A percentile compares a stretch with the other conserved stretches of the same genome.
These are phyloP conservation scores for Lepilemur septentrionalis DNA, from an alignment of 2,797 vertebrate genomes.

Conservation along the genomic window DNA sequence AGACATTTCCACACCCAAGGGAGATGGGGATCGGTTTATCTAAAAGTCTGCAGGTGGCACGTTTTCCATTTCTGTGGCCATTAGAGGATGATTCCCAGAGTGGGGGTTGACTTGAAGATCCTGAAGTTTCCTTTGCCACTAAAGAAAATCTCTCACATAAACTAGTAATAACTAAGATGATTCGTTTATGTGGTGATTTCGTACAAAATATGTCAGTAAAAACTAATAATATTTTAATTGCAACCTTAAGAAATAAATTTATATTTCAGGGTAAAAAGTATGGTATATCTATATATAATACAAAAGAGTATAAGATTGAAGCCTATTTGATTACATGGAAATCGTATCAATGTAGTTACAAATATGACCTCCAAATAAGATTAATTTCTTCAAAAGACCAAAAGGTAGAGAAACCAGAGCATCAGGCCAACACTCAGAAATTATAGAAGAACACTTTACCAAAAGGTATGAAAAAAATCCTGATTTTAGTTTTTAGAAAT, in stretches of 20 bases:
- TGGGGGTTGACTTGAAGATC: neutral
- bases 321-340: neutral
- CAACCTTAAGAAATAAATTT: neutral
- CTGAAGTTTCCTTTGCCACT: constrained; percentile 1
- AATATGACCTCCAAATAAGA: neutral
- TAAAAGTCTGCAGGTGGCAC: constrained; percentile 34
- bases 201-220: neutral
- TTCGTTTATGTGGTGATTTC: neutral
- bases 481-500: neutral
- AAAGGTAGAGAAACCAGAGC: neutral
- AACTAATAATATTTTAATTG: neutral
- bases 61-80: constrained; percentile 27
- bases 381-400: neutral
- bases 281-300: neutral
- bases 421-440: neutral
- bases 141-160: neutral
- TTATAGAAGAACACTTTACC: neutral
- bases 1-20: constrained; percentile 19
- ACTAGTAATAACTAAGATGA: neutral
- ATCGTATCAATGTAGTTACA: neutral
- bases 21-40: constrained; percentile 34
- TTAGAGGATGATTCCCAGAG: neutral
- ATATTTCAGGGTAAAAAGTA: neutral
- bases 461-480: neutral
- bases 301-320: neutral